Evolutionary conservation across 2,888 invertebrate genomes (phyloP), one percentile per base, ranked within the genome.

Genomic region (Leistus spinibarbis): DNA sequence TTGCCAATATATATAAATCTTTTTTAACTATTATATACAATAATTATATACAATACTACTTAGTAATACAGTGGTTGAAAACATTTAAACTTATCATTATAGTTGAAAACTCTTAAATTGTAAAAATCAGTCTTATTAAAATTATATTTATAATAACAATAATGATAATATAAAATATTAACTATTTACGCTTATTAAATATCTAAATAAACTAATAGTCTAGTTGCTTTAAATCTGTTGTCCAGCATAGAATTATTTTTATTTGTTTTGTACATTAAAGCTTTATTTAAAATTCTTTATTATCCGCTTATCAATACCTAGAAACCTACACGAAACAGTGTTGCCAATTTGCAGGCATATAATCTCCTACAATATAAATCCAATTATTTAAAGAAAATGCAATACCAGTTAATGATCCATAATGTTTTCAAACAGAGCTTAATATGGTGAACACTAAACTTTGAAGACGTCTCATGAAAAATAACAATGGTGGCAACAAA

Each of bases 71-170:
- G 40, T 40, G 13, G 40, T 40, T 40, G 40, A 40, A 5, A 40
- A 40, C 40, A 40, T 7, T 40, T 40, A 40, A 40, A 40, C 10
- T 40, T 5, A 40, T 40, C 9, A 13, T 60, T 60, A 16, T 19
- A 16, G 5, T 17, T 60, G 22, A 19, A 60, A 13, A 60, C 60
- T 3, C 17, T 60, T 60, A 60, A 60, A 4, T 19, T 19, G 60
- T 73, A 67, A 67, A 71, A 73, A 73, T 73, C 73, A 73, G 73
- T 73, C 73, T 73, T 73, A 65, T 72, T 60, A 53, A 72, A 72
- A 72, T 72, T 72, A 72, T 72, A 72, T 65, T 57, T 23, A 63
- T 72, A 60, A 57, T 73, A 73, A 72, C 66, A 72, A 56, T 57
- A 17, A 63, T 72, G 53, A 57, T 73, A 73, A 73, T 67, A 66